These are phyloP conservation scores for Coilia nasus DNA, from an alignment of 2,797 vertebrate species.

Conservation along the genomic window DNA sequence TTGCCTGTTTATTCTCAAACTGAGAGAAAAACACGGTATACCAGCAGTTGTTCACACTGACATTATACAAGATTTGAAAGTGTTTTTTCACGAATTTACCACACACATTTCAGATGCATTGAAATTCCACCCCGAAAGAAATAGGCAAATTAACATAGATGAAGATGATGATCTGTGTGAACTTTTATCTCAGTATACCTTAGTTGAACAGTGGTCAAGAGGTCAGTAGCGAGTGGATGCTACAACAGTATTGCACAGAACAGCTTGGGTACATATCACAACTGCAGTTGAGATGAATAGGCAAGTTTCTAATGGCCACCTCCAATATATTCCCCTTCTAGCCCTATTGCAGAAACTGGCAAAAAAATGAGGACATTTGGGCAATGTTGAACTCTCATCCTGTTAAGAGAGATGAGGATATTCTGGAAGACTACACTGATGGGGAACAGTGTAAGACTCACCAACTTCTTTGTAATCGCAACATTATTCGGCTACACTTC, in stretches of 20 bases:
- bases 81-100: slow-evolving; percentile 26
- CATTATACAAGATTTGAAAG: slow-evolving; percentile 20
- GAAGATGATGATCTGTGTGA: slow-evolving; percentile 18
- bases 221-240: slow-evolving; percentile 25
- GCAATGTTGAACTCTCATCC: background rate
- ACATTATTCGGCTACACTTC: slow-evolving; percentile 23
- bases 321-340: background rate
- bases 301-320: background rate
- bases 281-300: slow-evolving; percentile 5
- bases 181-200: background rate
- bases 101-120: slow-evolving; percentile 5
- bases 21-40: slow-evolving; percentile 27
- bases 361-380: background rate
- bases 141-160: slow-evolving; percentile 12
- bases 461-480: background rate
- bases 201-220: background rate
- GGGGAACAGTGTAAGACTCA: background rate
- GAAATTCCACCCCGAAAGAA: slow-evolving; percentile 26
- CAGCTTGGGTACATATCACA: slow-evolving; percentile 15
- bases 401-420: background rate
- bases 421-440: too few relatives aligned
- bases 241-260: slow-evolving; percentile 11
- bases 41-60: slow-evolving; percentile 21
- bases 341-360: background rate
- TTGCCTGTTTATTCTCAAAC: slow-evolving; percentile 25